phyloP scores from a whole-genome alignment of 1,140 invertebrate genomes.

The Eumaeus atala region DNA sequence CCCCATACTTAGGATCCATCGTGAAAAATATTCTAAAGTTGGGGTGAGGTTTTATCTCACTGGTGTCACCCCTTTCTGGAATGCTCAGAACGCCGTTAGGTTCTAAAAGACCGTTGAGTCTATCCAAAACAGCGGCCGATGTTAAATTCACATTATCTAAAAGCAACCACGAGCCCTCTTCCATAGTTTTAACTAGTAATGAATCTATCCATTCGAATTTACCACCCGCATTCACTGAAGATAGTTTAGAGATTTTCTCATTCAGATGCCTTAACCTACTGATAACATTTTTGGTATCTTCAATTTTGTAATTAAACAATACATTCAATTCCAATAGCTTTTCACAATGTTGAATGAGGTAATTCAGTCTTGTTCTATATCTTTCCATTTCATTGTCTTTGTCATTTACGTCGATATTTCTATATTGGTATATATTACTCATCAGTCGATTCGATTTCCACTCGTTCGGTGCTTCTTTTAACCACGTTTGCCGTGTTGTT shows the following conservation, averaged over 20 bases:
- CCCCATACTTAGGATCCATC: slow-evolving; percentile 95
- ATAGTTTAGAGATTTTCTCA: slow-evolving; percentile 68
- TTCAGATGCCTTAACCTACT: slow-evolving; percentile 40
- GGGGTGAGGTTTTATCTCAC: slow-evolving; percentile 88
- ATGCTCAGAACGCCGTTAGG: slow-evolving; percentile 91
- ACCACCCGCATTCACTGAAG: slow-evolving; percentile 83
- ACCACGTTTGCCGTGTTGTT: slow-evolving; percentile 44
- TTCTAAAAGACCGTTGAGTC: slow-evolving; percentile 96
- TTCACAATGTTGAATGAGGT: slow-evolving; percentile 60
- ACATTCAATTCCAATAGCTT: slow-evolving; percentile 35
- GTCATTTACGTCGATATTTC: slow-evolving; percentile 26
- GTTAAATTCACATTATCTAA: slow-evolving; percentile 98
- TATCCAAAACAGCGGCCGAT: slow-evolving; percentile 95
- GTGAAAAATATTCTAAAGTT: slow-evolving; percentile 96
- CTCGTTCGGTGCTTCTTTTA: slow-evolving; percentile 29
- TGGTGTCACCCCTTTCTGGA: slow-evolving; percentile 91
- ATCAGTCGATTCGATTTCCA: slow-evolving; percentile 43
- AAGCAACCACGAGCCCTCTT: slow-evolving; percentile 91
- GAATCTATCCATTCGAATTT: slow-evolving; percentile 99
- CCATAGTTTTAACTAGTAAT: slow-evolving; percentile 88
- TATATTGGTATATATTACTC: slow-evolving; percentile 45
- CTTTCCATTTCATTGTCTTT: slow-evolving; percentile 70
- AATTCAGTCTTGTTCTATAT: slow-evolving; percentile 72
- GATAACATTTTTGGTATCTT: slow-evolving; percentile 33
- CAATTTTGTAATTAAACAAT: slow-evolving; percentile 21